phyloP scores from a whole-genome alignment of 1,140 invertebrate species.

The Pogonomyrmex californicus region DNA sequence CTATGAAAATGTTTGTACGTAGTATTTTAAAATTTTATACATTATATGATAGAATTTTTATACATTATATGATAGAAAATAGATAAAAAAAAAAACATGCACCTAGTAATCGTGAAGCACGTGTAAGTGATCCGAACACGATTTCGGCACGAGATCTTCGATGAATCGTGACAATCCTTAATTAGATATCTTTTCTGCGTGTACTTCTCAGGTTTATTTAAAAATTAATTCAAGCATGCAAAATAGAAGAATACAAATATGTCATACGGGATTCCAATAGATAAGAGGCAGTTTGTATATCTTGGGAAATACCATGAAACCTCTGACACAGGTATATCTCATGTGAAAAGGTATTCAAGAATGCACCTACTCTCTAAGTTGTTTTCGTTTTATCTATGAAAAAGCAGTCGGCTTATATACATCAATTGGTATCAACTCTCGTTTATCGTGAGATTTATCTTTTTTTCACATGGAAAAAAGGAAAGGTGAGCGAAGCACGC shows the following conservation, averaged over 20 bases:
- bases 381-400: not conserved
- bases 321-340: not conserved
- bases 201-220: conserved; percentile 3
- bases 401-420: not conserved
- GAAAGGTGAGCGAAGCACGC: too few relatives aligned
- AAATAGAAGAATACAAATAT: not conserved
- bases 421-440: not conserved
- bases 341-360: not conserved
- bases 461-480: not conserved
- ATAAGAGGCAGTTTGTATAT: conserved; percentile 26
- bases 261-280: not conserved
- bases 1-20: not conserved
- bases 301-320: not conserved
- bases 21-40: not conserved
- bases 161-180: conserved; percentile 23
- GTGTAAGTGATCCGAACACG: not conserved
- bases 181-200: not conserved
- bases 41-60: conserved; percentile 5
- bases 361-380: too few relatives aligned
- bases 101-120: not conserved
- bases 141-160: not conserved
- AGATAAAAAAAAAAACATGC: not conserved
- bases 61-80: not conserved
- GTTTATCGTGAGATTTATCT: not conserved
- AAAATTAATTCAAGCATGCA: conserved; percentile 26